phyloP scores from a whole-genome alignment of 2,113 vertebrate genomes.

The Scopus umbretta region DNA sequence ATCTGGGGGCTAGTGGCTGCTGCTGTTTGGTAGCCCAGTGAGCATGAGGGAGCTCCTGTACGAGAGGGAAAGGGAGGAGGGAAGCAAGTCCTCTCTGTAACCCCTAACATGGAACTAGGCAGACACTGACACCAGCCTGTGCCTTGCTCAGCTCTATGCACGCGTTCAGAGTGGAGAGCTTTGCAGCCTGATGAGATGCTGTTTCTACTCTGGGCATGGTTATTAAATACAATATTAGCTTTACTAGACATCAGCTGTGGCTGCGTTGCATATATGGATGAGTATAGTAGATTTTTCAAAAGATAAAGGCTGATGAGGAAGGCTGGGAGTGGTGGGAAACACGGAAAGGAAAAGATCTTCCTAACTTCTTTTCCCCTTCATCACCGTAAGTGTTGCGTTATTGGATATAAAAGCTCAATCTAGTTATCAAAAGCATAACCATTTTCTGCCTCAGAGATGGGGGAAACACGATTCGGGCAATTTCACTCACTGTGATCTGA shows the following conservation, averaged over 20 bases:
- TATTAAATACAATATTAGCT: background rate
- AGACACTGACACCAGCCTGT: fast-evolving
- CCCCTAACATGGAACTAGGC: background rate
- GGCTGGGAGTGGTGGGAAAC: background rate
- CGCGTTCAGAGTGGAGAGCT: background rate
- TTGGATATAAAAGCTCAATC: background rate
- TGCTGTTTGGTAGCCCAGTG: background rate
- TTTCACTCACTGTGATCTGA: background rate
- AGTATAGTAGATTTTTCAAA: background rate
- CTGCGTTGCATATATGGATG: background rate
- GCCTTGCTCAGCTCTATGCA: background rate
- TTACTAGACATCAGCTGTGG: background rate
- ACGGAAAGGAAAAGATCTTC: background rate
- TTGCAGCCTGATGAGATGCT: background rate
- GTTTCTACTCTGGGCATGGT: background rate
- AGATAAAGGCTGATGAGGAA: background rate
- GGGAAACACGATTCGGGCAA: background rate
- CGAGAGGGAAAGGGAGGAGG: background rate
- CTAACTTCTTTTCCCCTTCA: background rate
- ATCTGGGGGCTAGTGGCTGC: background rate
- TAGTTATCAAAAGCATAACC: background rate
- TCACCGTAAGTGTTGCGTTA: background rate
- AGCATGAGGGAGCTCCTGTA: background rate
- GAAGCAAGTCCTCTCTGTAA: background rate
- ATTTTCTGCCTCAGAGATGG: background rate